Base-by-base conservation (phyloP, 2,888 invertebrate species). In the Eucera pruinosa region DNA sequence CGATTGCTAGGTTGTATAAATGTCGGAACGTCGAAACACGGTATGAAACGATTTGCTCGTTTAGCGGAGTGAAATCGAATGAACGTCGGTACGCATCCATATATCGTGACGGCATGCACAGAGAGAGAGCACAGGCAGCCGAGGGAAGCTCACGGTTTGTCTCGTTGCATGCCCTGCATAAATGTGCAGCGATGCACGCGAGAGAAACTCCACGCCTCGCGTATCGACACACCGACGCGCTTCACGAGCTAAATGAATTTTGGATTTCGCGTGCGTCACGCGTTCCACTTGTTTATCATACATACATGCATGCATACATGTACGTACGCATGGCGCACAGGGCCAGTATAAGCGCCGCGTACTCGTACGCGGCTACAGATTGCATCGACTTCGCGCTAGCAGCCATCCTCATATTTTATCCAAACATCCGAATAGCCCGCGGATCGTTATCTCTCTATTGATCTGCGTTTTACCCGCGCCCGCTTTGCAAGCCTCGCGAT, bases 101-200 rank as follows among this genome's bases (percentile, higher is more conserved):
- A 58, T 45, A 71, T 65, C 41, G 50, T 7, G 57, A 58, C 36
- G 55, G 48, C 9, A 61, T 50, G 20, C 60, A 30, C 23, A 3
- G 36, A 33, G 15, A 25, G 54, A 18, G n/a, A 47, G 64, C n/a
- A 39, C 33, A 52, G 64, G 69, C 27, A 60, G 23, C 41, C 58
- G 55, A 52, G 52, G 57, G 23, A 43, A 58, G n/a, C n/a, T n/a
- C 52, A 50, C 45, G 25, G 77, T 64, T 79, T 57, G 80, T 75
- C 71, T 80, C 64, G 64, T 58, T 67, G 50, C 65, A 65, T 48
- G 55, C 48, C 18, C 72, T 64, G 79, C 74, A 64, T 70, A 79
- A 82, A 79, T 70, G 80, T 79, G 83, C 81, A 74, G 55, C 83
- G 61, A 70, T 74, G 83, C 80, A 74, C 64, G 62, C 74, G 62